These are phyloP conservation scores for Drosophila leontia DNA, from an alignment of 1,140 invertebrate species.

Conservation along the genomic window DNA sequence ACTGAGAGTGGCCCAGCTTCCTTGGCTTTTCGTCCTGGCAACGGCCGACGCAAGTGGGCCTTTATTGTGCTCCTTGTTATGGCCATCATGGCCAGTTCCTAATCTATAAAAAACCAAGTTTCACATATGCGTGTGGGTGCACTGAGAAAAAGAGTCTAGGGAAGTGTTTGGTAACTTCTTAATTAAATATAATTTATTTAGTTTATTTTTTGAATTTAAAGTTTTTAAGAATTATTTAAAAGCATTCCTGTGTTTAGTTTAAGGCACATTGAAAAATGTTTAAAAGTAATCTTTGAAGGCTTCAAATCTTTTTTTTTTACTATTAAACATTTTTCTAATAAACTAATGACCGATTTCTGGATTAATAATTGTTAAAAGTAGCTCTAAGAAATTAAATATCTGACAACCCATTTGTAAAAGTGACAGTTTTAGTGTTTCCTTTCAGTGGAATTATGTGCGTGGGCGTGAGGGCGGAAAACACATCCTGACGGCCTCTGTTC, in stretches of 20 bases:
- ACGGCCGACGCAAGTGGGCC: conserved; percentile 32
- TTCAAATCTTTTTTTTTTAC: no score
- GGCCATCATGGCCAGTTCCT: conserved; percentile 69
- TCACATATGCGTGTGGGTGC: conserved; percentile 28
- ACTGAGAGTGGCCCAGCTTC: conserved; percentile 8
- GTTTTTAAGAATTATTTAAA: background rate
- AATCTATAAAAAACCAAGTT: conserved; percentile 75
- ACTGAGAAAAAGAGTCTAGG: background rate
- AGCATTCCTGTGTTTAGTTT: background rate
- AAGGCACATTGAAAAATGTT: background rate
- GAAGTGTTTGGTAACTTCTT: background rate
- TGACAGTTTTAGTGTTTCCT: conserved; percentile 10
- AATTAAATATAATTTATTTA: background rate
- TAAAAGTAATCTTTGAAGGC: background rate
- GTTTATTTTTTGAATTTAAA: background rate
- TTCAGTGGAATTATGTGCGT: conserved; percentile 1
- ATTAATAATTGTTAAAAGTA: background rate
- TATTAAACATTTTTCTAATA: background rate
- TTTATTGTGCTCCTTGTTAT: conserved; percentile 65
- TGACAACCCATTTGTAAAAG: background rate
- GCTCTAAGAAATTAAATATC: background rate
- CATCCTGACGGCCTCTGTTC: conserved; percentile 27
- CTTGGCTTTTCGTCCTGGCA: conserved; percentile 47
- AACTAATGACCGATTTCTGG: no score
- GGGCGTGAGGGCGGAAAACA: conserved; percentile 9